A percentile compares a stretch with the other conserved stretches of the same genome.
Evolutionary conservation across 2,888 invertebrate species (phyloP).

Genomic region (Ophioninae sp.): DNA sequence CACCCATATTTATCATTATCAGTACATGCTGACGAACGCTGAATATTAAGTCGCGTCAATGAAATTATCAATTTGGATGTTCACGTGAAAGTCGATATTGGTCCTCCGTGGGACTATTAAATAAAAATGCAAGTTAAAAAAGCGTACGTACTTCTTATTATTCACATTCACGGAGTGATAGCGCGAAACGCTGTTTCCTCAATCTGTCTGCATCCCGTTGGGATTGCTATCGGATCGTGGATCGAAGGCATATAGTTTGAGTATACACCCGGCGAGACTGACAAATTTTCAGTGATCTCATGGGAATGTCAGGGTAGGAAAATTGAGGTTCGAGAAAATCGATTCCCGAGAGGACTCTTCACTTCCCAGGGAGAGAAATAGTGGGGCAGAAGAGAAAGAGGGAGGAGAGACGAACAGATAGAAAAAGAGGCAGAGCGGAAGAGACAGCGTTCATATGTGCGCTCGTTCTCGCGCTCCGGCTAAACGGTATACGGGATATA

Average conservation of each 20-base stretch:
- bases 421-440: neutral
- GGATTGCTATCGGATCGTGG: slow-evolving; percentile 5
- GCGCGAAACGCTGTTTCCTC: neutral
- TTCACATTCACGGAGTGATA: neutral
- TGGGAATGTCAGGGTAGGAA: slow-evolving; percentile 32
- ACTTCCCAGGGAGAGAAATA: neutral
- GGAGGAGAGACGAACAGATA: neutral
- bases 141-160: neutral
- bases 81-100: neutral
- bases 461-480: slow-evolving; percentile 18
- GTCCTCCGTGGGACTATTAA: neutral
- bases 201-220: slow-evolving; percentile 8
- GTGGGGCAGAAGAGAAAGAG: neutral
- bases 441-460: neutral
- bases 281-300: slow-evolving; percentile 46
- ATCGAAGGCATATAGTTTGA: neutral
- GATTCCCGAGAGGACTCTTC: slow-evolving; percentile 6
- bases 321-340: slow-evolving; percentile 43
- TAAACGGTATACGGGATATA: slow-evolving; percentile 36
- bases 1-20: too few relatives aligned
- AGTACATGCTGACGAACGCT: too few relatives aligned
- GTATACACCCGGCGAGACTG: slow-evolving; percentile 17
- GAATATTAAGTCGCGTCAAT: too few relatives aligned
- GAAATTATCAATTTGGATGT: neutral
- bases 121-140: neutral